phyloP scores from a whole-genome alignment of 2,888 invertebrate genomes.

The Cepaea hortensis region DNA sequence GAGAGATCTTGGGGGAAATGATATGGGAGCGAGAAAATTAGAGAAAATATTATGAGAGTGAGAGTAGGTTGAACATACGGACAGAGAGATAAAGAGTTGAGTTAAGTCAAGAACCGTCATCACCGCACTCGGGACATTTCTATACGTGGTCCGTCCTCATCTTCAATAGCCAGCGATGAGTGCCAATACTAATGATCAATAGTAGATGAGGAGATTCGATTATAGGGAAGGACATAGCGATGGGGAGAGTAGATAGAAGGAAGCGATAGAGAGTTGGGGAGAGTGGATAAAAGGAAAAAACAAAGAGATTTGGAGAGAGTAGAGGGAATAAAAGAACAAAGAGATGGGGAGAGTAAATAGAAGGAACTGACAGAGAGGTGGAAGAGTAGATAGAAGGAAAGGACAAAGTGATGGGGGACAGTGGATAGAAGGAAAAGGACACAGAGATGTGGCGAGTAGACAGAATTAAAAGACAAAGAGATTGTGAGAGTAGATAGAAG shows the following conservation, averaged over 20 bases:
- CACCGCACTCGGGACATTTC: too few species aligned
- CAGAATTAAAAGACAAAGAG: too few species aligned
- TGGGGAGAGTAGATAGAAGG: background rate
- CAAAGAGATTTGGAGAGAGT: conserved; percentile 12
- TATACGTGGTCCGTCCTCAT: too few species aligned
- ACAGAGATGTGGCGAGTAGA: too few species aligned
- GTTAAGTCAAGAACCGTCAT: background rate
- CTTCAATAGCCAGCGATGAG: background rate
- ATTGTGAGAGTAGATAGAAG: background rate
- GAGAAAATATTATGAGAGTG: background rate
- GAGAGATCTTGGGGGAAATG: background rate
- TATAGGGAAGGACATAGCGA: background rate
- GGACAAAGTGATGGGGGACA: background rate
- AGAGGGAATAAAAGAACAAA: background rate
- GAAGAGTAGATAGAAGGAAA: conserved; percentile 3
- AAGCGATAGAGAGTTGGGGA: too few species aligned
- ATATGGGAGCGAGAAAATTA: background rate
- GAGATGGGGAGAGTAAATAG: background rate
- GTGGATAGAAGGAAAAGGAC: too few species aligned
- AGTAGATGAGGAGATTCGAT: background rate
- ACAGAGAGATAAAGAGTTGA: background rate
- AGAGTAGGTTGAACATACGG: background rate
- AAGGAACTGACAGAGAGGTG: background rate
- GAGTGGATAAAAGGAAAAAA: too few species aligned
- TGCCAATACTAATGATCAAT: background rate